Evolutionary conservation across 35 echinoderm and acorn worm species (phyloP).

Genomic region (Diadema setosum): DNA sequence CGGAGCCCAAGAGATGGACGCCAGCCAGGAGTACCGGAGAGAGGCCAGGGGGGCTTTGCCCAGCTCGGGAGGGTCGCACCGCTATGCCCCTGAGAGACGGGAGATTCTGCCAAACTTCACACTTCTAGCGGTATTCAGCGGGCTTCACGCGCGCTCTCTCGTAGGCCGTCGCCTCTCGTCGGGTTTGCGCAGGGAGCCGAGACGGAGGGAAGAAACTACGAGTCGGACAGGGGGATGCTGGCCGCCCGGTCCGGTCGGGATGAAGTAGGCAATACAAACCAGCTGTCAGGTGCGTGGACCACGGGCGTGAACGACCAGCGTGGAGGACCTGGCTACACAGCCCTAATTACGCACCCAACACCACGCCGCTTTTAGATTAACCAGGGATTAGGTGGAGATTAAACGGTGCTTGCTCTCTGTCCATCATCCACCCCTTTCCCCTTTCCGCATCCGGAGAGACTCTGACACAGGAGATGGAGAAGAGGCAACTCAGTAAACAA

Average conservation of each 20-base stretch:
- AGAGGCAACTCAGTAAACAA: no score
- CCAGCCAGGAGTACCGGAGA: neutral
- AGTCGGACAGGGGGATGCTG: neutral
- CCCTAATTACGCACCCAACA: neutral
- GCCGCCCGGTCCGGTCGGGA: neutral
- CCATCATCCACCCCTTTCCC: neutral
- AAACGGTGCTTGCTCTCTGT: neutral
- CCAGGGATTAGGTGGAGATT: neutral
- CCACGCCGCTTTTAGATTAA: neutral
- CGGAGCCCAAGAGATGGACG: neutral
- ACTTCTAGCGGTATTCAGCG: neutral
- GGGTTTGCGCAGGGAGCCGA: neutral
- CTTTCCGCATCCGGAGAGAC: no score
- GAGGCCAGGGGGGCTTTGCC: neutral
- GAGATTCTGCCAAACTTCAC: neutral
- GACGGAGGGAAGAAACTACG: neutral
- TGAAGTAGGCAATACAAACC: neutral
- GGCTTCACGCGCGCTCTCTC: neutral
- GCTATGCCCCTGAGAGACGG: neutral
- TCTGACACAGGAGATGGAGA: no score
- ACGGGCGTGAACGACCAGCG: neutral
- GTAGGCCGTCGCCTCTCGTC: neutral
- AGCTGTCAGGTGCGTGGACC: neutral
- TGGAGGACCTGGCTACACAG: neutral
- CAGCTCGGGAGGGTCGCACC: neutral